A percentile compares a stretch with the other conserved stretches of the same genome.
phyloP scores from a whole-genome alignment of 1,140 invertebrate genomes.

The Camponotus pennsylvanicus region DNA sequence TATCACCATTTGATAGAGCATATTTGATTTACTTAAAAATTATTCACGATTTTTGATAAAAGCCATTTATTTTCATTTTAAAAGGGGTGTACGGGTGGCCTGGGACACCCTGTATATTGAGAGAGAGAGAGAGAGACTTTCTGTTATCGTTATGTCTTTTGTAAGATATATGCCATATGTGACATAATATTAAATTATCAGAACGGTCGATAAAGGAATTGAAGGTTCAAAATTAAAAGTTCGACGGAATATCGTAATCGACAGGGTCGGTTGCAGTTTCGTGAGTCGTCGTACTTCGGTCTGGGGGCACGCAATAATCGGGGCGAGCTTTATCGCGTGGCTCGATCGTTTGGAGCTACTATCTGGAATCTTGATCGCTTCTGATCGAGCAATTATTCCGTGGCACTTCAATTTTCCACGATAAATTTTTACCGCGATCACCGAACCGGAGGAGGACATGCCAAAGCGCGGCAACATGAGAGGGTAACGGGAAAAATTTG shows the following conservation, averaged over 20 bases:
- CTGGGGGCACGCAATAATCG: constrained; percentile 63
- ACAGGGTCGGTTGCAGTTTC: constrained; percentile 48
- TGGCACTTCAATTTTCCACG: constrained; percentile 68
- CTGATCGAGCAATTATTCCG: constrained; percentile 71
- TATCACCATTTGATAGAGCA: too few relatives aligned
- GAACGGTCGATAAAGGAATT: neutral
- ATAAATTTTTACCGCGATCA: constrained; percentile 58
- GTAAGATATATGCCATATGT: neutral
- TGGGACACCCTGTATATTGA: too few relatives aligned
- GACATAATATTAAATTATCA: constrained; percentile 22
- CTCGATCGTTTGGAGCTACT: constrained; percentile 54
- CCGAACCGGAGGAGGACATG: constrained; percentile 9
- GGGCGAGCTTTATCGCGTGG: constrained; percentile 60
- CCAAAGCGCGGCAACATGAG: constrained; percentile 4
- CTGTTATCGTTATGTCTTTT: neutral
- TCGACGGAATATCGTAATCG: constrained; percentile 48
- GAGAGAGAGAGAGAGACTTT: neutral
- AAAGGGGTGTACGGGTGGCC: too few relatives aligned
- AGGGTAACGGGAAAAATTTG: constrained; percentile 51
- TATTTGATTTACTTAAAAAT: too few relatives aligned
- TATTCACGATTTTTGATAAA: too few relatives aligned
- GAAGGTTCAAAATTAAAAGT: constrained; percentile 39
- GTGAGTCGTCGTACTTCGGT: constrained; percentile 41
- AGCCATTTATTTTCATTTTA: too few relatives aligned
- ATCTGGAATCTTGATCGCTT: constrained; percentile 66